Base-by-base conservation (phyloP, 2,888 invertebrate species). In the Phortica magna region DNA sequence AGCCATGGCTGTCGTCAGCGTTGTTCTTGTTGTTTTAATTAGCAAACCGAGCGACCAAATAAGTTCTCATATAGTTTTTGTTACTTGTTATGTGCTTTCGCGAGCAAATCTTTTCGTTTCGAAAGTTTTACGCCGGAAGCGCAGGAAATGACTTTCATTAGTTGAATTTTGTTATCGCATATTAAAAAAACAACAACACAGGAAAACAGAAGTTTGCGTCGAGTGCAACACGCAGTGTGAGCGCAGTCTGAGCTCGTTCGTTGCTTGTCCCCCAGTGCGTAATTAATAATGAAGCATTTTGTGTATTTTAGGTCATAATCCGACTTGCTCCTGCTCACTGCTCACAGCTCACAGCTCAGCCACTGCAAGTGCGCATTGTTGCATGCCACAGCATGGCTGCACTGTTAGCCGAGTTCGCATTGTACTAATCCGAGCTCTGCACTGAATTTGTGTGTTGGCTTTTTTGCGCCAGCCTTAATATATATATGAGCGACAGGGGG, bases 1-100 rank as follows among this genome's bases (percentile, higher is more conserved):
- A 9, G n/a, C 12, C 64, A 22, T 1, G 7, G 64, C 19, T 7
- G 61, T 39, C 65, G n/a, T 14, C 39, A 10, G 22, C 53, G 84
- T 85, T 71, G 86, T 87, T n/a, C n/a, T n/a, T 86, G 83, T 88
- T 88, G 88, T 86, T 86, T 88, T 88, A 86, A 86, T 86, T 86
- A 86, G 85, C 88, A 87, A 87, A 82, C 83, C 80, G 78, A 81
- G 75, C 78, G 75, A 80, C 77, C 76, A 75, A 86, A 82, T 86
- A 86, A 88, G 85, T 88, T 86, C 83, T 86, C 87, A 84, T 80
- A 82, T 80, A 83, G 85, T 86, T 84, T 83, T 17, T 80, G 83
- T 80, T 83, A 83, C 86, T 84, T 86, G 6, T 31, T 61, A n/a
- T n/a, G n/a, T 61, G 7, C 19, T n/a, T 48, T 61, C 59, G 17